These are phyloP conservation scores for Epistrophe eligans DNA, from an alignment of 2,888 invertebrate species.

Conservation along the genomic window DNA sequence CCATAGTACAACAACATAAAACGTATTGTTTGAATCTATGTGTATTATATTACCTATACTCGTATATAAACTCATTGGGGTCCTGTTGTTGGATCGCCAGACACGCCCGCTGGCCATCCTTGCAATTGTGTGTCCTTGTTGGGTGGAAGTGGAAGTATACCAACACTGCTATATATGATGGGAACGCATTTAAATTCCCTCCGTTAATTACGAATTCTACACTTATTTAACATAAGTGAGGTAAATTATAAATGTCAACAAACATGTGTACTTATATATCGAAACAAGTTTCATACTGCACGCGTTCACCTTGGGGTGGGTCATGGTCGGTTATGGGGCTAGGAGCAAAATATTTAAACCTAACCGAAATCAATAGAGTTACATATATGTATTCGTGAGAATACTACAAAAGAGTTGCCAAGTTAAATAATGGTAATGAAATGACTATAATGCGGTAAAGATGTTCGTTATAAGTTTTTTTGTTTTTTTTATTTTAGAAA, in stretches of 20 bases:
- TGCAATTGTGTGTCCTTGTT: constrained; percentile 33
- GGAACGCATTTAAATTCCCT: constrained; percentile 46
- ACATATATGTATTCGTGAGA: constrained; percentile 12
- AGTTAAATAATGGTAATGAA: neutral
- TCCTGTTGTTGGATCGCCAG: constrained; percentile 43
- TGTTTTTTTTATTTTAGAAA: neutral
- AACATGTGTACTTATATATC: constrained; percentile 60
- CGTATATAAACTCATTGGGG: constrained; percentile 41
- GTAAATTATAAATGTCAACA: constrained; percentile 75
- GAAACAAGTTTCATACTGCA: constrained; percentile 61
- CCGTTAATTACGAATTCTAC: constrained; percentile 68
- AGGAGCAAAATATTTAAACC: constrained; percentile 6
- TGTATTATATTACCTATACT: no score
- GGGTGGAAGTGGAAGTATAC: neutral
- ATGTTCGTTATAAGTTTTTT: no score
- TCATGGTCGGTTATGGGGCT: neutral
- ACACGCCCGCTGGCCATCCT: constrained; percentile 34
- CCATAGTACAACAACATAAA: constrained; percentile 45
- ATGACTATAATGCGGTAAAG: no score
- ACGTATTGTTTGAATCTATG: constrained; percentile 53
- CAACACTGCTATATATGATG: neutral
- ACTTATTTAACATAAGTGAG: constrained; percentile 71
- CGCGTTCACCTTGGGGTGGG: constrained; percentile 45
- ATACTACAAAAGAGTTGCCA: constrained; percentile 3
- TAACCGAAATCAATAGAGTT: neutral